These are phyloP conservation scores for Armadillidium nasatum DNA, from an alignment of 1,140 invertebrate species.

Conservation along the genomic window DNA sequence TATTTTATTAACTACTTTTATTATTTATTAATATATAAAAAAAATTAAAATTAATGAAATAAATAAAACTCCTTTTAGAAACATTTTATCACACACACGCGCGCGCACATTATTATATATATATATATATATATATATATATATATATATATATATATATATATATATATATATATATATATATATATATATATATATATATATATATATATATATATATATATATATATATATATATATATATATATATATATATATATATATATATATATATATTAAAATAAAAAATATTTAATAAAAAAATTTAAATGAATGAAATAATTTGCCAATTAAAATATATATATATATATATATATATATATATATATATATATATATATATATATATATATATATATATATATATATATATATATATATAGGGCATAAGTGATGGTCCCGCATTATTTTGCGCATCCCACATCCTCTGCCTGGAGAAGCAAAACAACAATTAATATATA, in stretches of 20 bases:
- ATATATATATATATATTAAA: slow-evolving; percentile 18
- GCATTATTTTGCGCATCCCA: no score
- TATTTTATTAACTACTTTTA: no score
- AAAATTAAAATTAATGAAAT: no score
- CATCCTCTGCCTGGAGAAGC: no score
- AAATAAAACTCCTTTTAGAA: no score
- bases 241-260: slow-evolving; percentile 18
- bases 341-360: slow-evolving; percentile 18
- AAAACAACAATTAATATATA: no score
- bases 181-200: slow-evolving; percentile 11
- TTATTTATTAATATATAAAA: no score
- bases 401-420: neutral
- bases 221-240: slow-evolving; percentile 18
- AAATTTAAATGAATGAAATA: no score
- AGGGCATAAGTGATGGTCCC: no score
- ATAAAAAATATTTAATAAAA: no score
- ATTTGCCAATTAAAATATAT: no score
- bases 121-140: slow-evolving; percentile 22
- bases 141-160: slow-evolving; percentile 18
- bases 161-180: slow-evolving; percentile 20
- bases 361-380: slow-evolving; percentile 18
- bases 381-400: slow-evolving; percentile 8
- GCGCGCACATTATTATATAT: neutral
- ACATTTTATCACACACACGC: no score
- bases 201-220: slow-evolving; percentile 18